These are phyloP conservation scores for Atta texana DNA, from an alignment of 1,140 invertebrate species.

Conservation along the genomic window DNA sequence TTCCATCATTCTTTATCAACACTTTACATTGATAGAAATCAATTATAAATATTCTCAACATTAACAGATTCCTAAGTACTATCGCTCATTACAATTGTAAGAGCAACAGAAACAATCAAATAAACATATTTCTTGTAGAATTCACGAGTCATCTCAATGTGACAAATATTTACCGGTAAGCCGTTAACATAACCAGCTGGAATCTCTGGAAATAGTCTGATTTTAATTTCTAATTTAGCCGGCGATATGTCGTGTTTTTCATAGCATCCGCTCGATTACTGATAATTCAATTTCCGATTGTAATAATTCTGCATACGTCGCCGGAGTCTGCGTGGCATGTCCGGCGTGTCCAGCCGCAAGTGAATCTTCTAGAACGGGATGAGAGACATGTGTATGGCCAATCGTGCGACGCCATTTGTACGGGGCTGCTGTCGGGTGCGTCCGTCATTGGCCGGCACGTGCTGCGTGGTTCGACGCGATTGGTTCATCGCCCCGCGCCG, in stretches of 20 bases:
- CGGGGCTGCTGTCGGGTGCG: constrained; percentile 50
- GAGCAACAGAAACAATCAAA: not conserved
- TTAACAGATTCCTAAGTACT: not conserved
- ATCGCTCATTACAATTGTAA: not conserved
- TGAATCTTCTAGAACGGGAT: constrained; percentile 68
- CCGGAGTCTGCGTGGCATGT: not conserved
- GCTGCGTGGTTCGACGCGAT: constrained; percentile 81
- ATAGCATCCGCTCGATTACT: not conserved
- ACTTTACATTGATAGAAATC: constrained; percentile 11
- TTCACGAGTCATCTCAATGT: not conserved
- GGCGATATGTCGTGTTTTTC: not conserved
- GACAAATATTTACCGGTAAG: not conserved
- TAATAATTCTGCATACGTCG: not conserved
- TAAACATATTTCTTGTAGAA: not conserved
- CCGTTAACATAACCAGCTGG: not conserved
- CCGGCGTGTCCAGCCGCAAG: too few relatives aligned
- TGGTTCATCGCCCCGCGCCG: constrained; percentile 69
- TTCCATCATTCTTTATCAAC: not conserved
- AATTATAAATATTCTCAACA: too few relatives aligned
- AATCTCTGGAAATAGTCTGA: not conserved
- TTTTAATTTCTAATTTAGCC: not conserved
- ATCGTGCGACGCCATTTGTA: constrained; percentile 78
- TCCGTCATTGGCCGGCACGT: constrained; percentile 76
- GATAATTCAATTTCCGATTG: constrained; percentile 19
- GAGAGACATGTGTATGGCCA: constrained; percentile 47